These are phyloP conservation scores for Orchestia grillus DNA, from an alignment of 1,140 invertebrate genomes.

Conservation along the genomic window DNA sequence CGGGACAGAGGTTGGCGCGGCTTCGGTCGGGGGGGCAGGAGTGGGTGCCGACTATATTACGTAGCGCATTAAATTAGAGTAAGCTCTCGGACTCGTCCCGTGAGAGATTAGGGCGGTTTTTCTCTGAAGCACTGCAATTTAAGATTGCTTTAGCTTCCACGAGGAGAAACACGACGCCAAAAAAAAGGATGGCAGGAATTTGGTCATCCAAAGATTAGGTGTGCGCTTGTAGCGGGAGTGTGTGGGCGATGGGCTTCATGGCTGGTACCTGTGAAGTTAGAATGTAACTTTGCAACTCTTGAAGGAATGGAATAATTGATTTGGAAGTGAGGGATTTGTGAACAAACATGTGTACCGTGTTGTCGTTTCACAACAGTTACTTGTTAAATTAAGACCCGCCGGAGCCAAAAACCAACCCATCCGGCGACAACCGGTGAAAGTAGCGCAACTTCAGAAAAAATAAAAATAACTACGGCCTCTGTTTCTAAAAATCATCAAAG, in stretches of 20 bases:
- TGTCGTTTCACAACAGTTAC: too few species aligned
- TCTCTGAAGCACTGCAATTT: slow-evolving; percentile 43
- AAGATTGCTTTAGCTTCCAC: slow-evolving; percentile 1
- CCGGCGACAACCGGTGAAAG: too few species aligned
- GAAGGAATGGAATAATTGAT: too few species aligned
- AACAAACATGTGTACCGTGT: too few species aligned
- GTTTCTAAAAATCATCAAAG: too few species aligned
- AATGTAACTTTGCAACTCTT: too few species aligned
- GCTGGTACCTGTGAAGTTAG: too few species aligned
- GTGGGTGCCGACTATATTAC: background rate
- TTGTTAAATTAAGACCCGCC: too few species aligned
- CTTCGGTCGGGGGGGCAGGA: background rate
- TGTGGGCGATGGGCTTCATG: background rate
- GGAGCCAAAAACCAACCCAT: too few species aligned
- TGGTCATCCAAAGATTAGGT: background rate
- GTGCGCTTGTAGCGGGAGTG: background rate
- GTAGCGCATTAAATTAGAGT: slow-evolving; percentile 46
- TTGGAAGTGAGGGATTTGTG: too few species aligned
- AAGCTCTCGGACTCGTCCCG: slow-evolving; percentile 19
- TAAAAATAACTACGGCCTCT: too few species aligned
- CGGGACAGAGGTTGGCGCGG: background rate
- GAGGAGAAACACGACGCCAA: background rate
- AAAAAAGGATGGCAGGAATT: background rate
- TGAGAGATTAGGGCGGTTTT: slow-evolving; percentile 43
- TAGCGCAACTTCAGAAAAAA: too few species aligned